Conservation (phyloP, 2,797 vertebrate species). For the Pelochelys cantorii region DNA sequence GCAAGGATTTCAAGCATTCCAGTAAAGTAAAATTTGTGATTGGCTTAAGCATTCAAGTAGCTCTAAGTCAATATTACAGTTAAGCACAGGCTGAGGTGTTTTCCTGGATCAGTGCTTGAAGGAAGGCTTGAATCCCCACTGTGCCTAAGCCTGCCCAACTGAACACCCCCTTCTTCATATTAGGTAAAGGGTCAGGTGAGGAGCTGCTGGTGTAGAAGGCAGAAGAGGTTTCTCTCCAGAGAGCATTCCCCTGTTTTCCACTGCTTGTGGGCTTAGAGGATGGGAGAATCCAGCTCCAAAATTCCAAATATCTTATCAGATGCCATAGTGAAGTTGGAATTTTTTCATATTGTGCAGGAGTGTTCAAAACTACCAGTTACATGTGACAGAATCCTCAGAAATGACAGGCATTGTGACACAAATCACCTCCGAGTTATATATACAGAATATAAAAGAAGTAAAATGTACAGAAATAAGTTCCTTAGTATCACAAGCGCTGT, state of each 20-base stretch:
- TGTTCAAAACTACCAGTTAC: not conserved
- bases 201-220: not conserved
- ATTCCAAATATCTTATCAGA: not conserved
- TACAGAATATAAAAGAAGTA: not conserved
- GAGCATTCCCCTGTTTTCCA: fast-evolving
- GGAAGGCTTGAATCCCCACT: not conserved
- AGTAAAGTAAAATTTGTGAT: not conserved
- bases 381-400: not conserved
- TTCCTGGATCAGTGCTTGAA: not conserved
- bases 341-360: not conserved
- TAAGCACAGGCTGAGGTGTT: not conserved
- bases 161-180: not conserved
- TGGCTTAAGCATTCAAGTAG: not conserved
- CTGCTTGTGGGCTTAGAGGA: not conserved
- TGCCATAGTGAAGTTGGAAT: not conserved
- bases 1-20: not conserved
- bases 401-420: not conserved
- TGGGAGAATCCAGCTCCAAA: not conserved
- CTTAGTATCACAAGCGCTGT: fast-evolving
- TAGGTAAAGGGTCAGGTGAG: not conserved
- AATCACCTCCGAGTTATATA: not conserved
- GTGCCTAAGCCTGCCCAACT: not conserved
- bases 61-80: not conserved
- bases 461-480: not conserved
- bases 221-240: not conserved